A percentile compares a stretch with the other conserved stretches of the same genome.
Evolutionary conservation across 2,113 vertebrate species (phyloP).

Genomic region (Carettochelys insculpta): DNA sequence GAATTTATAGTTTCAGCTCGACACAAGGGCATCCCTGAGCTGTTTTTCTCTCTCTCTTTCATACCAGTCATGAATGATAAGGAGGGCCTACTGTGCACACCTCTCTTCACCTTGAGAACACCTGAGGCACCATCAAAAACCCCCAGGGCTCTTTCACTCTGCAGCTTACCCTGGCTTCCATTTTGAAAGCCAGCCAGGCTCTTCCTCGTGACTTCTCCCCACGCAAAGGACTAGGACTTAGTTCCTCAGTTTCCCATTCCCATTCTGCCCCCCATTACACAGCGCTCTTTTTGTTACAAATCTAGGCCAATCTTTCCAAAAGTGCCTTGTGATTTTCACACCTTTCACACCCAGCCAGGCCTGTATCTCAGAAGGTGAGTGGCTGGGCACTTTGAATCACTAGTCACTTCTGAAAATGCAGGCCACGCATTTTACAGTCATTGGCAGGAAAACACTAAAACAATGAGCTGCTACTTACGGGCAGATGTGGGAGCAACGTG

Average conservation of each 20-base stretch:
- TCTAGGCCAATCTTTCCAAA: background rate
- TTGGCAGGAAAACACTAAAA: background rate
- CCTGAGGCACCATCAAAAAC: background rate
- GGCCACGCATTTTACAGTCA: background rate
- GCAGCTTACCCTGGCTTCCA: background rate
- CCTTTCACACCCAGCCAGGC: background rate
- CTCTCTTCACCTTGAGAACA: background rate
- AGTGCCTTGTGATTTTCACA: background rate
- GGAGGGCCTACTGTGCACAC: background rate
- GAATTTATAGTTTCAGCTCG: background rate
- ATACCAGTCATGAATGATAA: background rate
- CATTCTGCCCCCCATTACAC: background rate
- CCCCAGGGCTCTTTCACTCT: background rate
- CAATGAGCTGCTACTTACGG: background rate
- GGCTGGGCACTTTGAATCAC: background rate
- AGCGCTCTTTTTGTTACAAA: background rate
- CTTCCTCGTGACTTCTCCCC: background rate
- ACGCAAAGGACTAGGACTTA: background rate
- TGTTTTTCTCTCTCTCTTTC: background rate
- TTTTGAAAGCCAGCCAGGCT: background rate
- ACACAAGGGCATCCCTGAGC: too few species aligned
- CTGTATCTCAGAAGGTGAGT: background rate
- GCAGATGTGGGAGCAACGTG: background rate
- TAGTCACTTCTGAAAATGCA: background rate
- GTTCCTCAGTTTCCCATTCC: background rate